Conservation (phyloP, 2,113 vertebrate genomes). For the Solenodon paradoxus region DNA sequence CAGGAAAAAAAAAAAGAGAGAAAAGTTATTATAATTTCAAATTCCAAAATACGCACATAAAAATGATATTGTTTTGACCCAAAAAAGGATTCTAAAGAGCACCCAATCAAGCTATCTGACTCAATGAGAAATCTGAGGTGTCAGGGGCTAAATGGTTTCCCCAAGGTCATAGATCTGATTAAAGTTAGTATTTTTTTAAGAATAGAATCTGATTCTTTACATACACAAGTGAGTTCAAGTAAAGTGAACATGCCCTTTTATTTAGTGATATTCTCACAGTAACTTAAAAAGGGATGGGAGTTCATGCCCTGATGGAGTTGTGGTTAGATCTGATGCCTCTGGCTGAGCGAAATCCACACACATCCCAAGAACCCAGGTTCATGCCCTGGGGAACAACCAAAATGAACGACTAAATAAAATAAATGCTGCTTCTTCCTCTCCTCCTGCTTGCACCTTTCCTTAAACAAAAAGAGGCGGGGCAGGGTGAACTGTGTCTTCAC, state of each 20-base stretch:
- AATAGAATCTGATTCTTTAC: background rate
- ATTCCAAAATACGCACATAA: background rate
- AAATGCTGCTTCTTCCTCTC: no score
- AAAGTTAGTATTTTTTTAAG: background rate
- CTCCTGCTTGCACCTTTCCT: no score
- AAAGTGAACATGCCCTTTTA: background rate
- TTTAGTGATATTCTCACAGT: background rate
- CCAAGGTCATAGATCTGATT: background rate
- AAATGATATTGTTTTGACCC: background rate
- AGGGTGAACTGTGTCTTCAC: no score
- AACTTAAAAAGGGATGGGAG: background rate
- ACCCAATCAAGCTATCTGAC: background rate
- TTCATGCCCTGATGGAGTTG: no score
- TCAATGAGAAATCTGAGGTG: background rate
- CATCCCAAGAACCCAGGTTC: no score
- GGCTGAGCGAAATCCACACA: no score
- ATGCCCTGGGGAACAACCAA: no score
- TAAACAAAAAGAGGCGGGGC: no score
- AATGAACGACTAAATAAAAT: no score
- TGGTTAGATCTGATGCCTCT: no score
- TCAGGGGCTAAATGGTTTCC: background rate
- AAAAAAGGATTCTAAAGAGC: background rate
- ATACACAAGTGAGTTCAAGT: background rate
- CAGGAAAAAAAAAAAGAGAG: constrained; percentile 14
- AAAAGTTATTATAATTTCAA: constrained; percentile 9